Evolutionary conservation across 2,113 vertebrate species (phyloP).

Genomic region (Oryzias curvinotus): DNA sequence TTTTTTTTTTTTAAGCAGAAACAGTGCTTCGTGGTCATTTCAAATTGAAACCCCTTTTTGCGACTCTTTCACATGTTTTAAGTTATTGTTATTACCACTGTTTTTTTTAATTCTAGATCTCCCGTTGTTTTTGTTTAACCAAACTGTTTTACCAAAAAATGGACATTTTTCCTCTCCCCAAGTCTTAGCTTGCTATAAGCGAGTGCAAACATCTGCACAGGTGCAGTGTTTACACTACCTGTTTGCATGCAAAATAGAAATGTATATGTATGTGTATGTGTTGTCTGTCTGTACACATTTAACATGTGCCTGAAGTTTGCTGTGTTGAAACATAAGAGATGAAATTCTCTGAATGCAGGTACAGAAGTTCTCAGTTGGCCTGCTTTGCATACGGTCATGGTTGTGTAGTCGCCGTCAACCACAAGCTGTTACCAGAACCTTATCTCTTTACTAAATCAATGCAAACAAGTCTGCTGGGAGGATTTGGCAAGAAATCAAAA

Average conservation of each 20-base stretch:
- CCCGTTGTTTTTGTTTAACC: too few species aligned
- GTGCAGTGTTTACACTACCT: constrained; percentile 13
- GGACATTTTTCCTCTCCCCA: not conserved
- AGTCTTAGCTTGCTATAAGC: not conserved
- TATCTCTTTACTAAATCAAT: constrained; percentile 48
- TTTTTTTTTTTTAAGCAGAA: not conserved
- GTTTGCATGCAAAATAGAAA: constrained; percentile 34
- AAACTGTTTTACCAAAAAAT: too few species aligned
- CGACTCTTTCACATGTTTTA: not conserved
- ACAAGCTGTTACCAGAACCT: constrained; percentile 54
- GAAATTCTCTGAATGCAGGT: constrained; percentile 23
- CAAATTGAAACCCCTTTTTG: not conserved
- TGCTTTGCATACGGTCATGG: constrained; percentile 75
- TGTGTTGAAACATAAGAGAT: constrained; percentile 18
- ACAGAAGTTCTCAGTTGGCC: constrained; percentile 22
- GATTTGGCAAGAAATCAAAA: constrained; percentile 4
- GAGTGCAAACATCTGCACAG: constrained; percentile 24
- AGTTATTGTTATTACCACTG: not conserved
- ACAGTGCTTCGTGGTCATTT: not conserved
- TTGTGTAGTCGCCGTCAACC: constrained; percentile 31
- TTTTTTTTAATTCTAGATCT: too few species aligned
- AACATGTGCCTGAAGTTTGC: not conserved
- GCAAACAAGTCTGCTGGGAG: constrained; percentile 43
- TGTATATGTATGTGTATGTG: constrained; percentile 11
- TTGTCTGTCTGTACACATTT: constrained; percentile 6